Evolutionary conservation across 1,140 invertebrate genomes (phyloP), one percentile per base, ranked within the genome.

Genomic region (Cheumatopsyche charites): DNA sequence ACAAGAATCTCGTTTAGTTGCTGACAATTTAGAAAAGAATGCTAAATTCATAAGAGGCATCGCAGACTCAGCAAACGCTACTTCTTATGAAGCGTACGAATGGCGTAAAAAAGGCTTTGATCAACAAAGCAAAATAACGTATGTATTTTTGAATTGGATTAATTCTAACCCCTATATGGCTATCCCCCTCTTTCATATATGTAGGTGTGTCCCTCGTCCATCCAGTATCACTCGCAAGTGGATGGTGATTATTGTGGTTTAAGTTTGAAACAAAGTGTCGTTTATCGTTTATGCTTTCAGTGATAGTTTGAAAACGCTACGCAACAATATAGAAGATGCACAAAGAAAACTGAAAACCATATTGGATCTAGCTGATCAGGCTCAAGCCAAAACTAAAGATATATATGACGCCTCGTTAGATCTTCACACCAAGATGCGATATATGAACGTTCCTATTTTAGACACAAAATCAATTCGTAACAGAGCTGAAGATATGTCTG

Each of bases 21-120:
- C 94, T 0, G 91, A 96, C 75, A 85, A 89, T 82, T 88, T 91
- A 71, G 89, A 88, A 78, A 87, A 90, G 1, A 90, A 95, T 77
- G 94, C 94, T 0, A 87, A 90, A 45, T 89, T 90, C 72, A 93
- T 97, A 71, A 87, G 90, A 73, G 84, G 87, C 26, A 86, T 92
- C 58, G 93, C 93, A 1, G 89, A 92, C 72, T 89, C 91, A 75
- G 94, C 95, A 0, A 87, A 90, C 58, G 94, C 95, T 77, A 92
- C 90, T 4, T 96, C 95, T 0, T 83, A 87, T 9, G 88, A 90
- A 77, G 95, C 95, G 0, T 90, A 92, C 69, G 87, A 91, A 75
- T 81, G 95, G 41, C 93, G 92, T 0, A 92, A 91, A 77, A 91
- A 93, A 76, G 90, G 93, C 0, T 88, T 94, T 21, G 88, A 88